Conservation (phyloP, 2,113 vertebrate species). For the Corythornis cristatus region DNA sequence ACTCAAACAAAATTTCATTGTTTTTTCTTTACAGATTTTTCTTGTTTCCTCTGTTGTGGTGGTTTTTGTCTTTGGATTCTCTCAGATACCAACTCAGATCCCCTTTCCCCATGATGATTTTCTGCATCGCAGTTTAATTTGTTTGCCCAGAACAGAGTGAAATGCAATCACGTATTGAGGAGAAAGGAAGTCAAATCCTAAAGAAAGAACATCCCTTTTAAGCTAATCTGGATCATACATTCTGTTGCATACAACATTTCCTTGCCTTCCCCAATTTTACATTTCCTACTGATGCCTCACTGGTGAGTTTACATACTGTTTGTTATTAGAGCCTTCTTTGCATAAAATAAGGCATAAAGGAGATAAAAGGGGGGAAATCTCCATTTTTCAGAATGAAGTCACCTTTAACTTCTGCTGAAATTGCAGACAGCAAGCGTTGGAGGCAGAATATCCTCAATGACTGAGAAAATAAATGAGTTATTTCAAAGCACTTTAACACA, state of each 20-base stretch:
- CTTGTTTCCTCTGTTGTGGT: neutral
- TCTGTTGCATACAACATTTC: neutral
- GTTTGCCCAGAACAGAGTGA: neutral
- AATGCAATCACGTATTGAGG: neutral
- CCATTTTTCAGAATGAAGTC: neutral
- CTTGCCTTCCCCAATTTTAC: neutral
- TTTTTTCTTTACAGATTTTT: neutral
- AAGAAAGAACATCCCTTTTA: neutral
- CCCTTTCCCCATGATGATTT: neutral
- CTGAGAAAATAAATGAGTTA: neutral
- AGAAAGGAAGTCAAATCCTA: neutral
- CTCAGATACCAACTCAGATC: neutral
- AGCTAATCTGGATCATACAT: neutral
- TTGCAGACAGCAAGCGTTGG: neutral
- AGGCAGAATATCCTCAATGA: neutral
- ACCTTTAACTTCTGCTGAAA: neutral
- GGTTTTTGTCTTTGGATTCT: neutral
- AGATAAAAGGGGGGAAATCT: neutral
- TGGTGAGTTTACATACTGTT: neutral
- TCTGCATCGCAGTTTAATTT: neutral
- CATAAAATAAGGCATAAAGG: neutral
- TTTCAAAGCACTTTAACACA: neutral
- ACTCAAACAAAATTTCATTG: neutral
- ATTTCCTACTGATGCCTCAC: neutral
- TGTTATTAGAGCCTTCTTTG: neutral